Evolutionary conservation across 2,113 vertebrate species (phyloP).

Genomic region (Macrotis lagotis): DNA sequence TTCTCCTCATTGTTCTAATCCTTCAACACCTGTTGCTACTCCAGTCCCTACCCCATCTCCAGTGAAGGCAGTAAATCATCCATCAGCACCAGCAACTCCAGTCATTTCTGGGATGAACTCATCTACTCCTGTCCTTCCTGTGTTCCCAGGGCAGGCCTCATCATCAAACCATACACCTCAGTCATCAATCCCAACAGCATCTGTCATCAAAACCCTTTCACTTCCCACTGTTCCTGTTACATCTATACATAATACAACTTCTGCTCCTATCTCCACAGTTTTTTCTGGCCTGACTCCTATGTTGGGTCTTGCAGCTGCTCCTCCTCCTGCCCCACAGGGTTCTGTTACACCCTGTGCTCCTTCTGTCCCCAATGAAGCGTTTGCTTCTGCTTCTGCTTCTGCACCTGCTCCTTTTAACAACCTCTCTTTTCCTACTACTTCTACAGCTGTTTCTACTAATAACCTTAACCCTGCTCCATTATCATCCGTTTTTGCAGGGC

Average conservation of each 20-base stretch:
- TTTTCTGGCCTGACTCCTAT: constrained; percentile 89
- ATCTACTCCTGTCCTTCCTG: constrained; percentile 80
- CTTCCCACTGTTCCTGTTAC: constrained; percentile 76
- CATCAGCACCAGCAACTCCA: constrained; percentile 80
- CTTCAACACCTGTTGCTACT: constrained; percentile 87
- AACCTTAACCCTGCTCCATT: constrained; percentile 85
- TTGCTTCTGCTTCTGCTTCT: constrained; percentile 84
- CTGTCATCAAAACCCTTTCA: constrained; percentile 85
- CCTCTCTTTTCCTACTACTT: constrained; percentile 84
- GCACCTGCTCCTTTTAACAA: constrained; percentile 81
- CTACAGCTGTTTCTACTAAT: constrained; percentile 81
- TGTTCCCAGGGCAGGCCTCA: constrained; percentile 84
- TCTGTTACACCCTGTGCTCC: constrained; percentile 86
- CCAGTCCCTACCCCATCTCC: constrained; percentile 88
- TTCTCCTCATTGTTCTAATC: constrained; percentile 91
- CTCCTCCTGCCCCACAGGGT: constrained; percentile 79
- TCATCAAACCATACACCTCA: constrained; percentile 80
- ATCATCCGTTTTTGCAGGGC: constrained; percentile 85
- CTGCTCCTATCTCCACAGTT: constrained; percentile 87
- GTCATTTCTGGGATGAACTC: constrained; percentile 80
- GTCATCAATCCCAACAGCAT: constrained; percentile 78
- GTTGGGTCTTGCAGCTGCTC: constrained; percentile 71
- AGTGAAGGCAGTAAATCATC: constrained; percentile 84
- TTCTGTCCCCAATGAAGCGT: constrained; percentile 83
- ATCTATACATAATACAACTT: constrained; percentile 82